These are phyloP conservation scores for Acanthococcus lagerstroemiae DNA, from an alignment of 2,888 invertebrate genomes.

Conservation along the genomic window DNA sequence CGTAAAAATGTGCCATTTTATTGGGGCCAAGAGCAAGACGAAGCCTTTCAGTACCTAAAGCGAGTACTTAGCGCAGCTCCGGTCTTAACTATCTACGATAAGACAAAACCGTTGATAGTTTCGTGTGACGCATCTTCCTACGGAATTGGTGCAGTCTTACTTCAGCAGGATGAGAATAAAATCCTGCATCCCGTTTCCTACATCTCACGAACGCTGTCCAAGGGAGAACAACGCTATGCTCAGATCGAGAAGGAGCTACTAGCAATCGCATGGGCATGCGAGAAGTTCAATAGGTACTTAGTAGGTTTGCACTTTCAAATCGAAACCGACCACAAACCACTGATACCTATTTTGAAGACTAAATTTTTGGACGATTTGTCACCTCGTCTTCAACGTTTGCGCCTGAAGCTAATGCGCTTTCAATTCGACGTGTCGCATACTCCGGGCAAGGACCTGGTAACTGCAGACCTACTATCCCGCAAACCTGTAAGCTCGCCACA, in stretches of 20 bases:
- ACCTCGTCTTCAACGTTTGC: background rate
- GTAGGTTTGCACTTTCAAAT: background rate
- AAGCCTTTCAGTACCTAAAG: constrained; percentile 31
- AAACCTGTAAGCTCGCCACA: background rate
- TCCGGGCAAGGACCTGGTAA: background rate
- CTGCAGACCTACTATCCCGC: background rate
- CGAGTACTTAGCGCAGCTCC: constrained; percentile 1
- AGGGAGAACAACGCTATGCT: background rate
- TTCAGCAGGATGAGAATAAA: constrained; percentile 17
- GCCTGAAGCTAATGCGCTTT: background rate
- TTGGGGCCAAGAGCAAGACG: constrained; percentile 27
- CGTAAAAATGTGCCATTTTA: constrained; percentile 20
- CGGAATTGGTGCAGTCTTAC: constrained; percentile 14
- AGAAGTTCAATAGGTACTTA: background rate
- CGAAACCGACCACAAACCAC: background rate
- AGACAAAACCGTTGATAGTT: background rate
- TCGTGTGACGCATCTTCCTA: background rate
- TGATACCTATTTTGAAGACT: background rate
- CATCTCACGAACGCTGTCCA: background rate
- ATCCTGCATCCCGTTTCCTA: background rate
- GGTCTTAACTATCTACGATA: background rate
- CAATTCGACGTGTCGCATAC: background rate
- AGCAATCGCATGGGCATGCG: background rate
- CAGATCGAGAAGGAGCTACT: background rate
- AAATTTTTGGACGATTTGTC: background rate